Evolutionary conservation across 2,888 invertebrate species (phyloP).

Genomic region (Sphaerophoria rueppellii): DNA sequence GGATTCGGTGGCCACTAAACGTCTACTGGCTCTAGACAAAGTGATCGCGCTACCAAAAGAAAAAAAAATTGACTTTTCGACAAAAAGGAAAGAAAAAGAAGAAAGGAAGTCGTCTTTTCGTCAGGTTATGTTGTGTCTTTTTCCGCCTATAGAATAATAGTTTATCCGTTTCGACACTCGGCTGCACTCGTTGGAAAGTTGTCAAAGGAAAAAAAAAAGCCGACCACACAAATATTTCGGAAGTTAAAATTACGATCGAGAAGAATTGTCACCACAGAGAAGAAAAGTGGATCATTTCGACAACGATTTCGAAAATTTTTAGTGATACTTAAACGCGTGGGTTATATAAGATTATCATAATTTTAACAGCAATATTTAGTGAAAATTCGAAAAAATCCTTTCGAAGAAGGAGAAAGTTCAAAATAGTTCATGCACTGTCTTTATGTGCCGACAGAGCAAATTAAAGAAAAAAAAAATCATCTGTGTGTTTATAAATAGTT

Average conservation of each 20-base stretch:
- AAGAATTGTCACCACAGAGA: slow-evolving; percentile 42
- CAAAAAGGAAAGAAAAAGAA: slow-evolving; percentile 11
- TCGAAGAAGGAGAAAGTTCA: slow-evolving; percentile 51
- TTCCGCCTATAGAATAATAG: slow-evolving; percentile 56
- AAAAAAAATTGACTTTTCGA: slow-evolving; percentile 1
- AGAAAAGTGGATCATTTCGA: slow-evolving; percentile 40
- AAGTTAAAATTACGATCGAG: slow-evolving; percentile 40
- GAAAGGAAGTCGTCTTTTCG: slow-evolving; percentile 23
- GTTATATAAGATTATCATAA: slow-evolving; percentile 64
- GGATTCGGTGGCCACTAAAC: slow-evolving; percentile 70
- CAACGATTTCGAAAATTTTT: slow-evolving; percentile 26
- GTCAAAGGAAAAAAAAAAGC: slow-evolving; percentile 30
- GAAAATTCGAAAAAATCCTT: slow-evolving; percentile 39
- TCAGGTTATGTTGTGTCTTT: not conserved
- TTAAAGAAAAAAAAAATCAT: slow-evolving; percentile 8
- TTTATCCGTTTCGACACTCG: slow-evolving; percentile 38
- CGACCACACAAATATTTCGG: slow-evolving; percentile 29
- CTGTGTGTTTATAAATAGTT: slow-evolving; percentile 68
- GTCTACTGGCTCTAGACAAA: slow-evolving; percentile 54
- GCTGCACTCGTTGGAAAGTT: not conserved
- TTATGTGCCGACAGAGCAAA: not conserved
- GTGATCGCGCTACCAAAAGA: slow-evolving; percentile 40
- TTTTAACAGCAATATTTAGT: slow-evolving; percentile 15
- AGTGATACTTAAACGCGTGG: slow-evolving; percentile 22
- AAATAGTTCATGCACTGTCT: slow-evolving; percentile 66